phyloP scores from a whole-genome alignment of 2,113 vertebrate species.

The Copsychus sechellarum region DNA sequence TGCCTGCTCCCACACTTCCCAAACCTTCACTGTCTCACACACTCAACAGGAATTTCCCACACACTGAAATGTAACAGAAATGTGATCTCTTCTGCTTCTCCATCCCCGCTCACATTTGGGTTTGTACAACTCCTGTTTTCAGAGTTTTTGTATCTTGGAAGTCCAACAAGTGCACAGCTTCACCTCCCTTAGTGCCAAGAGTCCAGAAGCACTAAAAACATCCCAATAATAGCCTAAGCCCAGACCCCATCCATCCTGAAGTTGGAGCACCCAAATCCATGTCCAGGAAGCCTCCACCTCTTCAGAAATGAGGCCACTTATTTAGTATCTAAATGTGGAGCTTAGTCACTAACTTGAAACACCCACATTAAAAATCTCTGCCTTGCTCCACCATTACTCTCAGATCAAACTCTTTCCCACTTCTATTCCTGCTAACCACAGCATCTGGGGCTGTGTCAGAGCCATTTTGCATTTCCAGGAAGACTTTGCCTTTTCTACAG shows the following conservation, averaged over 20 bases:
- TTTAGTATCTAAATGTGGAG: conserved; percentile 58
- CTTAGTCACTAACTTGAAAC: conserved; percentile 47
- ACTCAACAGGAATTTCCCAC: neutral
- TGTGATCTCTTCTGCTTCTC: neutral
- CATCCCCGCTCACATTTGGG: neutral
- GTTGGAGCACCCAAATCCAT: neutral
- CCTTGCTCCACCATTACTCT: conserved; percentile 35
- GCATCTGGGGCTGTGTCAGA: conserved; percentile 62
- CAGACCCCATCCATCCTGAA: neutral
- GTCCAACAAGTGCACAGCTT: neutral
- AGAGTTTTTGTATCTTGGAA: neutral
- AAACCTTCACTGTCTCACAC: neutral
- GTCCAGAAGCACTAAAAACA: neutral
- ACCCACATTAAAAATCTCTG: conserved; percentile 55
- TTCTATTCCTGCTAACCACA: conserved; percentile 64
- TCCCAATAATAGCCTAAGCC: neutral
- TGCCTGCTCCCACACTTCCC: neutral
- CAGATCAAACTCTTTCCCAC: conserved; percentile 51
- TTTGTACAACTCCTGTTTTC: neutral
- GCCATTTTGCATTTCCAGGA: conserved; percentile 49
- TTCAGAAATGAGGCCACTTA: conserved; percentile 51
- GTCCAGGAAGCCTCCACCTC: conserved; percentile 53
- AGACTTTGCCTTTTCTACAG: conserved; percentile 45
- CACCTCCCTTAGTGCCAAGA: neutral
- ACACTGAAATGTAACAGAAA: neutral